Base-by-base conservation (phyloP, 1,140 invertebrate species). In the Hypothenemus hampei region DNA sequence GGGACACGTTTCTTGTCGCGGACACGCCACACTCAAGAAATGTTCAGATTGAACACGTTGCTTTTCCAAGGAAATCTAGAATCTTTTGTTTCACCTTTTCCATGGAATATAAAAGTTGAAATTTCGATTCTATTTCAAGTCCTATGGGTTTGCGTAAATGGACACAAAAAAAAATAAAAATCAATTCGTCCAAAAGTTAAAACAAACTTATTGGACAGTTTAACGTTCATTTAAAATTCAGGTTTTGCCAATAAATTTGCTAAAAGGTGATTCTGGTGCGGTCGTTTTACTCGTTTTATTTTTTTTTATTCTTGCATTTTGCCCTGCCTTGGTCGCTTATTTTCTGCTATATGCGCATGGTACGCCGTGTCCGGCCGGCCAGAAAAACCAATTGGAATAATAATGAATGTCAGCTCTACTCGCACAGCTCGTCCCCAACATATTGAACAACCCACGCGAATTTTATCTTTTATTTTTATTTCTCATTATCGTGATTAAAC, bases 341-440 rank as follows among this genome's bases (percentile, higher is more conserved):
- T 40, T 50, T 50, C 48, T 50, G 35, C 48, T 37, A 31, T 50
- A 50, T 50, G 48, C 48, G 36, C 29, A 40, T 26, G 48, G 39
- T n/a, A n/a, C n/a, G n/a, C n/a, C n/a, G n/a, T n/a, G n/a, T 50
- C 45, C 4, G 26, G 4, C 45, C 21, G 35, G 46, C 35, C 26
- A 49, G 36, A 39, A 50, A 50, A 50, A 50, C 48, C 48, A 50
- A 50, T 50, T 50, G 48, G 22, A 50, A 50, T 36, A 50, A 50
- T 50, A 50, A 50, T 40, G 48, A 40, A 50, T 40, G n/a, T n/a
- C n/a, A n/a, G 48, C 48, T 23, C 22, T 50, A 37, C 36, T 48
- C 45, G 48, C 48, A 50, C 45, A 29, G 48, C 41, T 40, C 41
- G 48, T 39, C 37, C 48, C n/a, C n/a, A n/a, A n/a, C 39, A 50